phyloP scores from a whole-genome alignment of 2,113 vertebrate species.

The Hippocampus guttulatus region DNA sequence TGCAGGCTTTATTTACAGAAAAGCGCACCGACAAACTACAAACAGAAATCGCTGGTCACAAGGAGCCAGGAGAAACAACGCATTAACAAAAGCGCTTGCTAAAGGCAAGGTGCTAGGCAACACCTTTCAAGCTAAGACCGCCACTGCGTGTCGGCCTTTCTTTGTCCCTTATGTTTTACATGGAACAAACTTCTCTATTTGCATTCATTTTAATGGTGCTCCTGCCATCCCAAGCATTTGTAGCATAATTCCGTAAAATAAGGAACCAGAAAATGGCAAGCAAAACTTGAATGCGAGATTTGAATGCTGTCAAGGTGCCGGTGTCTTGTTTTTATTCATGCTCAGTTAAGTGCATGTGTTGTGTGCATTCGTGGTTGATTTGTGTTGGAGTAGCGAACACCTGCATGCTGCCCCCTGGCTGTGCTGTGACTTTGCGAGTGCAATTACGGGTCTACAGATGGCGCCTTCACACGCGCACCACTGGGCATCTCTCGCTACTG shows the following conservation, averaged over 20 bases:
- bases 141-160: no score
- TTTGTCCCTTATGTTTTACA: no score
- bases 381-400: conserved; percentile 48
- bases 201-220: no score
- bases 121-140: no score
- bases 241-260: neutral
- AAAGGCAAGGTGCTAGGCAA: no score
- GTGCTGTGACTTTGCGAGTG: conserved; percentile 50
- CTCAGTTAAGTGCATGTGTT: neutral
- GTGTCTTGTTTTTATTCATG: neutral
- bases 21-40: no score
- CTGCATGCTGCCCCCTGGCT: conserved; percentile 60
- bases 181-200: no score
- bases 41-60: no score
- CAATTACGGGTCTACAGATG: conserved; percentile 69
- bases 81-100: no score
- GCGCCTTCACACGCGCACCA: conserved; percentile 58
- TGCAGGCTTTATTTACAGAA: no score
- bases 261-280: neutral
- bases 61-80: no score
- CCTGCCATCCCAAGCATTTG: no score
- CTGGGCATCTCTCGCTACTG: conserved; percentile 9
- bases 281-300: neutral
- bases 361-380: conserved; percentile 4
- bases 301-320: neutral